phyloP scores from a whole-genome alignment of 35 echinoderm and acorn worm genomes.

The Holothuria glaberrima region DNA sequence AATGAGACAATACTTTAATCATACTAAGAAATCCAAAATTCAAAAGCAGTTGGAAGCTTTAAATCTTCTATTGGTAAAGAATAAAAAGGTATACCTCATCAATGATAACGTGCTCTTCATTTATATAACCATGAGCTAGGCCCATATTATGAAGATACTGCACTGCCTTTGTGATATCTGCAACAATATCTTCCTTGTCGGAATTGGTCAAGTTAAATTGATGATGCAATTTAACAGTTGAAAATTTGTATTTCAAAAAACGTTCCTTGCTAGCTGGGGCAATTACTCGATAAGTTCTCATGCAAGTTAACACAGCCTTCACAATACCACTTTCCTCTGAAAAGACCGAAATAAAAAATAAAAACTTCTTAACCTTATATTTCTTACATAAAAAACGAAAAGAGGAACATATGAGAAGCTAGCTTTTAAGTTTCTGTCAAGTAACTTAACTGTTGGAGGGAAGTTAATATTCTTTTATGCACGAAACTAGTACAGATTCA shows the following conservation, averaged over 20 bases:
- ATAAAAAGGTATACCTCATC: slow-evolving; percentile 19
- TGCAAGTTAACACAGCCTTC: slow-evolving; percentile 8
- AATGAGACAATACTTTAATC: too few species aligned
- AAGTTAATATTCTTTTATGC: too few species aligned
- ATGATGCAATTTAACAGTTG: background rate
- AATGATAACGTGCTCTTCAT: slow-evolving; percentile 18
- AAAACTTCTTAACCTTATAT: too few species aligned
- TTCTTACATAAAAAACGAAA: too few species aligned
- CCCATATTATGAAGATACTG: slow-evolving; percentile 10
- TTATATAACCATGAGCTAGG: background rate
- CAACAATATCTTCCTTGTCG: slow-evolving; percentile 14
- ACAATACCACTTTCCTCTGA: slow-evolving; percentile 19
- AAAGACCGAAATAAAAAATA: too few species aligned
- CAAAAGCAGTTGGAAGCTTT: too few species aligned
- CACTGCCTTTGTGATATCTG: slow-evolving; percentile 2
- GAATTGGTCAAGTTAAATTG: background rate
- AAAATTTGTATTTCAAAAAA: slow-evolving; percentile 11
- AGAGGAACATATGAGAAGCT: too few species aligned
- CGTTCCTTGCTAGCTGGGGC: slow-evolving; percentile 7
- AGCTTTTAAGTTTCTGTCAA: too few species aligned
- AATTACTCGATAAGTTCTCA: slow-evolving; percentile 17
- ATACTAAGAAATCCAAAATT: too few species aligned
- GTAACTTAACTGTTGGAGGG: too few species aligned
- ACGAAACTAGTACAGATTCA: too few species aligned
- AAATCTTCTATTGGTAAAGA: too few species aligned